Percentiles rank a stretch among this genome's conserved stretches.
Evolutionary conservation across 2,888 invertebrate genomes (phyloP).

Genomic region (Drosophila bunnanda): DNA sequence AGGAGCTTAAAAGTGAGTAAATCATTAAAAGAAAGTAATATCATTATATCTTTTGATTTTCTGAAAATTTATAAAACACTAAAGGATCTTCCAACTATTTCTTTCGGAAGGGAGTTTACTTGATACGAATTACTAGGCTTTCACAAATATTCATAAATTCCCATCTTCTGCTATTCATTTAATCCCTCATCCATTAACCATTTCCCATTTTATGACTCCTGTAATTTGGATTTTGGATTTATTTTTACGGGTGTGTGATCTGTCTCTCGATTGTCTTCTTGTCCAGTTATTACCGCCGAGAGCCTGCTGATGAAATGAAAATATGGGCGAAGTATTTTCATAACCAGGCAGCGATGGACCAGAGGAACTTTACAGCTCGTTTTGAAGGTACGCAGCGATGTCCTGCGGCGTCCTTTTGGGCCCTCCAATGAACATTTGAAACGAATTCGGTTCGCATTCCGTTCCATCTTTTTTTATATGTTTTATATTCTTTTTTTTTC

Average conservation of each 20-base stretch:
- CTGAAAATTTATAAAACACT: too few species aligned
- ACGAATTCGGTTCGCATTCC: slow-evolving; percentile 48
- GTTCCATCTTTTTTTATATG: slow-evolving; percentile 19
- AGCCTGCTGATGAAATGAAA: slow-evolving; percentile 79
- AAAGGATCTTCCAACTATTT: too few species aligned
- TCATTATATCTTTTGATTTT: too few species aligned
- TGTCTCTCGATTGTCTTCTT: slow-evolving; percentile 52
- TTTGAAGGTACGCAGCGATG: slow-evolving; percentile 76
- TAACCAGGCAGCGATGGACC: slow-evolving; percentile 46
- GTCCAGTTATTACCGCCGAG: slow-evolving; percentile 69
- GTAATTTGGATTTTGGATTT: slow-evolving; percentile 32
- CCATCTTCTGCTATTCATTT: not conserved
- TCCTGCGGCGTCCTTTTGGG: slow-evolving; percentile 71
- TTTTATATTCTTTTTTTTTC: slow-evolving; percentile 31
- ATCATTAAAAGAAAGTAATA: too few species aligned
- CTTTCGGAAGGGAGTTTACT: too few species aligned
- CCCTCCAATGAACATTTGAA: slow-evolving; percentile 61
- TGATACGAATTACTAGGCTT: too few species aligned
- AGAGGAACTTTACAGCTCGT: slow-evolving; percentile 77
- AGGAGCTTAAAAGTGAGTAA: too few species aligned
- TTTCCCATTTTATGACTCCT: slow-evolving; percentile 13
- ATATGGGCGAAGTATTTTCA: slow-evolving; percentile 74
- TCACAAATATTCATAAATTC: not conserved
- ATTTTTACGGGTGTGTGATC: slow-evolving; percentile 5
- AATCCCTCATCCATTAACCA: not conserved